These are phyloP conservation scores for Cenopis cana DNA, from an alignment of 2,888 invertebrate species.

Conservation along the genomic window DNA sequence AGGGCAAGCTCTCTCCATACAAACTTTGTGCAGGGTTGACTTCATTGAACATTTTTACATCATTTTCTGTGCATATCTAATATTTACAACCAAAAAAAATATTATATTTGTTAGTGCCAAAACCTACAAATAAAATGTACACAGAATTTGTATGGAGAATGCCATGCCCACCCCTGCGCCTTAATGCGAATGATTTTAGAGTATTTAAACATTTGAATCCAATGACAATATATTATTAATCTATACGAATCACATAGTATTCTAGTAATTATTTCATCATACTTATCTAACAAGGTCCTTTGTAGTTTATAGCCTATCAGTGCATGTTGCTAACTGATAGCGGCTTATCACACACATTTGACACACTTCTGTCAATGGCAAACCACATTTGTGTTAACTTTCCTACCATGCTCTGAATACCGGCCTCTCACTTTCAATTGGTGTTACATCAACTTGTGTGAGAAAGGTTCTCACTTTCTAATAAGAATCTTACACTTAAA, in stretches of 20 bases:
- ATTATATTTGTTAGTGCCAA: no score
- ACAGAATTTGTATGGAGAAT: no score
- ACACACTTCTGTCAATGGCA: conserved; percentile 30
- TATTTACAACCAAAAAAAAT: no score
- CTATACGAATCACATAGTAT: not conserved
- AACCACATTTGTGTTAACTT: not conserved
- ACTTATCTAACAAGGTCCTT: conserved; percentile 7
- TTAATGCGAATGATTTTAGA: no score
- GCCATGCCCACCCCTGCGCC: no score
- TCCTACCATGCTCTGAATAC: conserved; percentile 18
- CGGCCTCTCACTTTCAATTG: conserved; percentile 22
- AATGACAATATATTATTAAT: conserved; percentile 19
- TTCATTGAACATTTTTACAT: no score
- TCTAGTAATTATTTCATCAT: not conserved
- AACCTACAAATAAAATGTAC: no score
- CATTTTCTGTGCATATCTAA: no score
- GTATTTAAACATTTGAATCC: conserved; percentile 1
- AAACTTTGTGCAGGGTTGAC: no score
- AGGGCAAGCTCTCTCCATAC: no score
- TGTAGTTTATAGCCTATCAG: conserved; percentile 31
- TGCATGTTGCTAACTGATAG: not conserved
- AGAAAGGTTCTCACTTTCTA: conserved; percentile 25
- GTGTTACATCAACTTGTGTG: conserved; percentile 16
- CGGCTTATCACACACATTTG: conserved; percentile 27
- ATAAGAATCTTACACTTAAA: conserved; percentile 25